Evolutionary conservation across 2,113 vertebrate genomes (phyloP).

Genomic region (Calonectris borealis): DNA sequence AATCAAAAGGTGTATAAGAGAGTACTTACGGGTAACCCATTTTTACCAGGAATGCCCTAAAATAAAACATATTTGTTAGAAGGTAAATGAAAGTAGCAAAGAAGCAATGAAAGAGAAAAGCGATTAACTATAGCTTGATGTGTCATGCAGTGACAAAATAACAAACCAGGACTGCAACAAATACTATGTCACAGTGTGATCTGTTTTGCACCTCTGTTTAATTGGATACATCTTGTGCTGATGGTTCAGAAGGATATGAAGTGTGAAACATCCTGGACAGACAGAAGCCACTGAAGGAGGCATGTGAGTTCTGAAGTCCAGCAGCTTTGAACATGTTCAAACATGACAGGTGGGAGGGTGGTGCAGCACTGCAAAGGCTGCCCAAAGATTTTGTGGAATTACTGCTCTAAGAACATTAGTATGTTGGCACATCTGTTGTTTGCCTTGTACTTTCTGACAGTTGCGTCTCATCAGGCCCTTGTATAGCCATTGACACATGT

Average conservation of each 20-base stretch:
- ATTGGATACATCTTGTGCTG: not conserved
- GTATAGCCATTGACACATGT: not conserved
- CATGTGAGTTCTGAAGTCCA: not conserved
- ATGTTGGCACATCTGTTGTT: not conserved
- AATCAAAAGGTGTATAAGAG: not conserved
- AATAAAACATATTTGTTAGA: not conserved
- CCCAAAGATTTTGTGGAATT: not conserved
- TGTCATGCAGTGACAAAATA: not conserved
- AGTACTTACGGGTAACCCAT: not conserved
- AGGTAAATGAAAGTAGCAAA: not conserved
- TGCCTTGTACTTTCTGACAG: not conserved
- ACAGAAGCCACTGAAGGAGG: not conserved
- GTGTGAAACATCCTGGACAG: not conserved
- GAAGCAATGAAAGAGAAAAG: not conserved
- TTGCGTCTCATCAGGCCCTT: no score
- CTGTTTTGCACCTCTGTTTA: not conserved
- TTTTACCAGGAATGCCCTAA: slow-evolving; percentile 38
- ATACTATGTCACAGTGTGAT: not conserved
- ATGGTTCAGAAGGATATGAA: not conserved
- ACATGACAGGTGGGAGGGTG: no score
- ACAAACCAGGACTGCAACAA: not conserved
- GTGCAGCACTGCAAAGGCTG: not conserved
- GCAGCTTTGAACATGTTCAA: not conserved
- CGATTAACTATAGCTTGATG: not conserved
- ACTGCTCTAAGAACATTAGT: rapidly evolving